These are phyloP conservation scores for Drosophila aldrichi DNA, from an alignment of 2,888 invertebrate genomes.

Conservation along the genomic window DNA sequence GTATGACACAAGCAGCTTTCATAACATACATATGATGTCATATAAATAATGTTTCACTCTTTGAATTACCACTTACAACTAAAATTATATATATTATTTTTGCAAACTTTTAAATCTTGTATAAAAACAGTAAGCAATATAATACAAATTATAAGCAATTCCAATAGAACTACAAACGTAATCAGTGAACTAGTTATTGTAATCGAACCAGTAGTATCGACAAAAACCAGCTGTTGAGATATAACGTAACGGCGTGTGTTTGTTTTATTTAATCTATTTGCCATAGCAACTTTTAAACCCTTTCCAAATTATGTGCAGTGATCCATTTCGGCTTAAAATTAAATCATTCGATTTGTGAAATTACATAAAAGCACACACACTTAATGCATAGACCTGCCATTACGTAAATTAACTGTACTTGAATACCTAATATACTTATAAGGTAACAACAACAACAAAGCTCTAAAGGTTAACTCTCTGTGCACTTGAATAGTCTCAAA, in stretches of 20 bases:
- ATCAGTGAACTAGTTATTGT: constrained; percentile 12
- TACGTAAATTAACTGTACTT: constrained; percentile 22
- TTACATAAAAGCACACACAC: constrained; percentile 5
- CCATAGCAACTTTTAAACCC: constrained; percentile 41
- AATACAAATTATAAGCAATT: not conserved
- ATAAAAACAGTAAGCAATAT: not conserved
- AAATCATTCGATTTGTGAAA: constrained; percentile 23
- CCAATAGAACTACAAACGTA: not conserved
- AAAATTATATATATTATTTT: too few species aligned
- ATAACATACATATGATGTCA: not conserved
- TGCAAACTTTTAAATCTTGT: not conserved
- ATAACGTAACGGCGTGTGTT: constrained; percentile 49
- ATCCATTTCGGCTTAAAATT: constrained; percentile 19
- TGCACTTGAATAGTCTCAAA: not conserved
- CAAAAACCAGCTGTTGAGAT: constrained; percentile 39
- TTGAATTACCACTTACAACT: not conserved
- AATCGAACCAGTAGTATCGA: constrained; percentile 26
- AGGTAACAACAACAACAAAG: constrained; percentile 36
- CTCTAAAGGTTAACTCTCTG: not conserved
- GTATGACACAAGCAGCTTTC: constrained; percentile 23
- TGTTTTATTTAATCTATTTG: constrained; percentile 44
- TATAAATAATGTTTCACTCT: not conserved
- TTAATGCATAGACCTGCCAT: constrained; percentile 19
- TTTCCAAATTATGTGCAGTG: constrained; percentile 56
- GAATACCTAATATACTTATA: constrained; percentile 15